A percentile compares a stretch with the other conserved stretches of the same genome.
Evolutionary conservation across 2,797 vertebrate genomes (phyloP).

Genomic region (Choloepus didactylus): DNA sequence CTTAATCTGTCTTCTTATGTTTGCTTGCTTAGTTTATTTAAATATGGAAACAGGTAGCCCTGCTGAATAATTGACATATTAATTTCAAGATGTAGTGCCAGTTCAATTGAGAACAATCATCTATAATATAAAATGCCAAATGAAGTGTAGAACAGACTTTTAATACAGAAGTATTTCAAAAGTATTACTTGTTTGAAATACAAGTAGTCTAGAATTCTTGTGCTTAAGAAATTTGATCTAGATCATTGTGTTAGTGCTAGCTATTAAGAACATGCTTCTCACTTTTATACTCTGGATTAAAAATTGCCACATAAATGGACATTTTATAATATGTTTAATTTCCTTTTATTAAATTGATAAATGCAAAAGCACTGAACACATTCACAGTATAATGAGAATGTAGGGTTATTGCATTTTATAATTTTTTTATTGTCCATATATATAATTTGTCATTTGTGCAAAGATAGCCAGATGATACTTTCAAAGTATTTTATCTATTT

Average conservation of each 20-base stretch:
- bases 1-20: constrained; percentile 58
- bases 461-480: constrained; percentile 91
- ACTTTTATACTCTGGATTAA: constrained; percentile 89
- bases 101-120: constrained; percentile 85
- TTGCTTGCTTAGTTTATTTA: constrained; percentile 83
- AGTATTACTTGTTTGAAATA: not conserved
- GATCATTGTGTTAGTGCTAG: constrained; percentile 82
- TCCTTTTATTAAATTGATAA: constrained; percentile 96
- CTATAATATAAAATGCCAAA: constrained; percentile 81
- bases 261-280: constrained; percentile 87
- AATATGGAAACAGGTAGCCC: constrained; percentile 78
- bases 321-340: constrained; percentile 95
- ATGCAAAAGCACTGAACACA: constrained; percentile 92
- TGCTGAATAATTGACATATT: constrained; percentile 84
- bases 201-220: constrained; percentile 83
- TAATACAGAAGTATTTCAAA: constrained; percentile 85
- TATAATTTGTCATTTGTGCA: constrained; percentile 93
- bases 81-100: constrained; percentile 84
- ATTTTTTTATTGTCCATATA: constrained; percentile 94
- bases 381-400: constrained; percentile 93
- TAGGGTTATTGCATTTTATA: constrained; percentile 95
- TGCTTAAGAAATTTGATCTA: constrained; percentile 82
- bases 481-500: constrained; percentile 92
- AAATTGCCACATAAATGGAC: constrained; percentile 91
- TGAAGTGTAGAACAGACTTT: constrained; percentile 79